Evolutionary conservation across 2,888 invertebrate genomes (phyloP), one percentile per base, ranked within the genome.

Genomic region (Drosophila paramelanica): DNA sequence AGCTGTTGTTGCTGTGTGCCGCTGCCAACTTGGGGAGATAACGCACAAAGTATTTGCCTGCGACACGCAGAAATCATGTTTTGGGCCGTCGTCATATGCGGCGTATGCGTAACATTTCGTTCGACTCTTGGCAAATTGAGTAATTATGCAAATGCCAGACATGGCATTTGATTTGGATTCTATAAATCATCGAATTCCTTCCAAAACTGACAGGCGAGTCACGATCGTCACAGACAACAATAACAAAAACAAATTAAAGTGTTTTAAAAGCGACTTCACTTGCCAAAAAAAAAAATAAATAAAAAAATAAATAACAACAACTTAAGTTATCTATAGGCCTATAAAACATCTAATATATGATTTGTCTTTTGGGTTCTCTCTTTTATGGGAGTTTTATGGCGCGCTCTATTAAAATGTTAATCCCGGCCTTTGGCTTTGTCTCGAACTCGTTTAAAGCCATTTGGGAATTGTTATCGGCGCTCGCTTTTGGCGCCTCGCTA

Each of bases 401-500:
- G 55, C 50, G 51, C 72, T 79, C 88, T 89, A 87, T 85, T 79
- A 85, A 89, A 87, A 85, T 83, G 85, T 87, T 78, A 89, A 84
- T 83, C 78, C 60, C 45, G 58, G 53, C 51, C 59, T 53, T 65
- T 66, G 66, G 56, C 75, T 60, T 69, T 75, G 65, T 61, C 46
- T 46, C 25, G 58, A 82, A 82, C 83, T 56, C 66, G 86, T 82
- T 82, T 77, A 51, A 62, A 43, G 50, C 77, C 80, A 80, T 79
- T 71, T 83, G 73, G 67, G 60, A 33, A 47, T 57, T 45, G 71
- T 77, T 86, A 83, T 83, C 83, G 73, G 50, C 33, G 70, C 77
- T 61, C 87, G 86, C 61, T 82, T 77, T 88, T 83, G 83, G 89
- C 89, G 83, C 83, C 83, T 88, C 79, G 64, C 87, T 88, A 83